A percentile compares a stretch with the other conserved stretches of the same genome.
These are phyloP conservation scores for Simalia tracyae DNA, from an alignment of 2,797 vertebrate genomes.

Conservation along the genomic window DNA sequence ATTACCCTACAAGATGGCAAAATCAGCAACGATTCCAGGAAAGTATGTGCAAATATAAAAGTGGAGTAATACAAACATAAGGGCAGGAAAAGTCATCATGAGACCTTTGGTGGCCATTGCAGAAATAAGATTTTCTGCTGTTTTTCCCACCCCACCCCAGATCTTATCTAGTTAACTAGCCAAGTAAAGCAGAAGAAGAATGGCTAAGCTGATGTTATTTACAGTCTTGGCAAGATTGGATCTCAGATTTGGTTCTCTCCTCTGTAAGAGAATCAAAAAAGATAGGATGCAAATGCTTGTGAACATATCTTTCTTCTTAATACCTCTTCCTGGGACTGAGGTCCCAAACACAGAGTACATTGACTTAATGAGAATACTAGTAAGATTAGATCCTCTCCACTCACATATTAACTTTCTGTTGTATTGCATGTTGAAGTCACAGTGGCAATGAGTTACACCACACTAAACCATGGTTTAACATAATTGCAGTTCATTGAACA, in stretches of 20 bases:
- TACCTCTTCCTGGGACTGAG: no score
- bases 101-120: not conserved
- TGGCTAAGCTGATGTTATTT: not conserved
- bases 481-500: not conserved
- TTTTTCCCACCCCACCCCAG: not conserved
- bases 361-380: not conserved
- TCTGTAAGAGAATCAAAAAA: not conserved
- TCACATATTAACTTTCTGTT: not conserved
- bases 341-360: not conserved
- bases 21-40: not conserved
- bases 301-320: not conserved
- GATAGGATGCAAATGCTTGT: not conserved
- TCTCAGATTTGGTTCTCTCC: not conserved
- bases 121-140: not conserved
- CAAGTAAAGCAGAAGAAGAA: not conserved
- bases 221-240: not conserved
- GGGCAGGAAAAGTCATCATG: not conserved
- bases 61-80: not conserved
- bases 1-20: not conserved
- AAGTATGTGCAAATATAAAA: not conserved
- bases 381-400: not conserved
- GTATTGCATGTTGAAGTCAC: fast-evolving
- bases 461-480: no score
- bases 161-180: not conserved
- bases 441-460: not conserved